Evolutionary conservation across 2,888 invertebrate species (phyloP).

Genomic region (Phoenoteleia sp.): DNA sequence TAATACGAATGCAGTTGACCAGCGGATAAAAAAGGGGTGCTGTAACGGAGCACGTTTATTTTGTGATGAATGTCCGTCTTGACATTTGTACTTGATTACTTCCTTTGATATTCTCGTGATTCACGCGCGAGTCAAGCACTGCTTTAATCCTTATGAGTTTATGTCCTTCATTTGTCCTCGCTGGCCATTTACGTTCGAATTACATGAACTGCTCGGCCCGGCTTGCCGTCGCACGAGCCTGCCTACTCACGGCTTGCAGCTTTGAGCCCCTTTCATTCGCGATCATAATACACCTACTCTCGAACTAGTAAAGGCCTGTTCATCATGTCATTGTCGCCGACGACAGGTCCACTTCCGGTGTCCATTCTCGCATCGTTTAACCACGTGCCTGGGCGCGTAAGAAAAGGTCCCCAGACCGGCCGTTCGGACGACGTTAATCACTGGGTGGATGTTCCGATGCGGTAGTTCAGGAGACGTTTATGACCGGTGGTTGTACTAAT

Average conservation of each 20-base stretch:
- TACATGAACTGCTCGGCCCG: conserved; percentile 52
- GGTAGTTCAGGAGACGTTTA: conserved; percentile 36
- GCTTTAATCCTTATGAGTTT: conserved; percentile 78
- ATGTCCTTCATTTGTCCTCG: conserved; percentile 81
- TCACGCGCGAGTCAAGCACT: conserved; percentile 64
- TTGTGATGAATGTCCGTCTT: conserved; percentile 56
- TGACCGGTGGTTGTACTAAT: conserved; percentile 32
- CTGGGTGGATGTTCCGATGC: conserved; percentile 22
- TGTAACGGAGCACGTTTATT: conserved; percentile 9
- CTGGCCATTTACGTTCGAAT: conserved; percentile 70
- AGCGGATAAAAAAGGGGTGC: background rate
- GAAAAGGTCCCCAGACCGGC: background rate
- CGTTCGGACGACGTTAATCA: conserved; percentile 46
- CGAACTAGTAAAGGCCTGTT: conserved; percentile 76
- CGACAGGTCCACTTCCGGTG: conserved; percentile 82
- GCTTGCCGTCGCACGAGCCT: conserved; percentile 75
- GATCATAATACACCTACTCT: conserved; percentile 81
- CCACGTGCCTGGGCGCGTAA: conserved; percentile 43
- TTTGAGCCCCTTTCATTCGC: conserved; percentile 77
- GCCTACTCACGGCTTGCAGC: conserved; percentile 79
- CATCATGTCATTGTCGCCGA: conserved; percentile 80
- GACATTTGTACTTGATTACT: conserved; percentile 68
- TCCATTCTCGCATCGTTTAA: conserved; percentile 49
- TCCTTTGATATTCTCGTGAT: conserved; percentile 67
- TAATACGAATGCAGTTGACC: conserved; percentile 1